phyloP scores from a whole-genome alignment of 2,888 invertebrate genomes.

The Gari tellinella region DNA sequence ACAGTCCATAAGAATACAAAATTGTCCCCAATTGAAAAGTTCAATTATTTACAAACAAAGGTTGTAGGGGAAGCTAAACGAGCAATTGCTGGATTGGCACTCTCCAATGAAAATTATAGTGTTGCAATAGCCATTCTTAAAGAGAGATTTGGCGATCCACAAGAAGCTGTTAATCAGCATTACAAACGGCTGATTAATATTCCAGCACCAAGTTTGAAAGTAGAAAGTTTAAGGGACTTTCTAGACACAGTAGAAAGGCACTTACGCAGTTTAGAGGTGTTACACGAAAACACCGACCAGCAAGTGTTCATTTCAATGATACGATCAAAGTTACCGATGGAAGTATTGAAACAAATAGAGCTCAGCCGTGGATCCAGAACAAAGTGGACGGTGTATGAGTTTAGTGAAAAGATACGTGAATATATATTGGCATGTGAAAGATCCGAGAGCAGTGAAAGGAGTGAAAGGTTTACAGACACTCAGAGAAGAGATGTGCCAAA shows the following conservation, averaged over 20 bases:
- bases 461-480: not conserved
- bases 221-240: constrained; percentile 23
- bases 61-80: no score
- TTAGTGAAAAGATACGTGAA: not conserved
- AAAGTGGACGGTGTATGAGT: constrained; percentile 1
- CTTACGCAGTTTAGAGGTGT: constrained; percentile 23
- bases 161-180: constrained; percentile 29
- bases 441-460: constrained; percentile 2
- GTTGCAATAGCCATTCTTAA: constrained; percentile 30
- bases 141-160: constrained; percentile 33
- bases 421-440: not conserved
- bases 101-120: constrained; percentile 34
- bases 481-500: not conserved
- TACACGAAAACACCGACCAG: constrained; percentile 19
- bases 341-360: constrained; percentile 18
- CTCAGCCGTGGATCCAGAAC: not conserved
- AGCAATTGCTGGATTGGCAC: no score
- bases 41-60: constrained; percentile 39
- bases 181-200: constrained; percentile 33
- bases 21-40: constrained; percentile 33
- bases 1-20: constrained; percentile 29
- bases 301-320: constrained; percentile 33
- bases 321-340: constrained; percentile 16
- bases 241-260: constrained; percentile 25
- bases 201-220: constrained; percentile 11